Evolutionary conservation across 2,888 invertebrate genomes (phyloP).

Genomic region (Drosophila imparisetae): DNA sequence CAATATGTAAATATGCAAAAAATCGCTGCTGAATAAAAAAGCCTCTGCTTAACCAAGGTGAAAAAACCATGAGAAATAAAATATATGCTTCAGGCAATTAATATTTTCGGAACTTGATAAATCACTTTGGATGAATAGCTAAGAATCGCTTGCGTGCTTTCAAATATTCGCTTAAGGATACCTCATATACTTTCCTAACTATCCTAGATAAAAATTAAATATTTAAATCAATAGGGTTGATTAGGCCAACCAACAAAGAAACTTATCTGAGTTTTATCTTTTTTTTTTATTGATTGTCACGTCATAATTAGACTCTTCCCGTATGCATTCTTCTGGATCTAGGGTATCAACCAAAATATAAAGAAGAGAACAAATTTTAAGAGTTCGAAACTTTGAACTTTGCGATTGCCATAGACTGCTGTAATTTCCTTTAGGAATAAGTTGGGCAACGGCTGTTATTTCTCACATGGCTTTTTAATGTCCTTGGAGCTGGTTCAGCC

Average conservation of each 20-base stretch:
- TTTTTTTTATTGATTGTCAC: neutral
- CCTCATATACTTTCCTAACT: neutral
- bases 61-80: neutral
- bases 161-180: neutral
- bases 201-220: neutral
- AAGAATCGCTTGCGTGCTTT: neutral
- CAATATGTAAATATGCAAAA: neutral
- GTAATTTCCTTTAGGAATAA: conserved; percentile 75
- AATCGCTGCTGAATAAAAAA: neutral
- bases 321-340: neutral
- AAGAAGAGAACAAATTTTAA: conserved; percentile 11
- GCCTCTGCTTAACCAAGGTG: neutral
- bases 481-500: conserved; percentile 53
- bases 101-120: neutral
- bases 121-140: neutral
- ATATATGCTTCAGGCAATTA: neutral
- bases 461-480: conserved; percentile 75
- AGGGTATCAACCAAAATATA: conserved; percentile 24
- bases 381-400: conserved; percentile 51
- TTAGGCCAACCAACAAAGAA: neutral
- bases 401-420: conserved; percentile 34
- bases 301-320: neutral
- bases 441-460: conserved; percentile 51
- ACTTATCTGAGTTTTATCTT: neutral
- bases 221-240: neutral